These are phyloP conservation scores for Cantharis rufa DNA, from an alignment of 2,888 invertebrate species.

Conservation along the genomic window DNA sequence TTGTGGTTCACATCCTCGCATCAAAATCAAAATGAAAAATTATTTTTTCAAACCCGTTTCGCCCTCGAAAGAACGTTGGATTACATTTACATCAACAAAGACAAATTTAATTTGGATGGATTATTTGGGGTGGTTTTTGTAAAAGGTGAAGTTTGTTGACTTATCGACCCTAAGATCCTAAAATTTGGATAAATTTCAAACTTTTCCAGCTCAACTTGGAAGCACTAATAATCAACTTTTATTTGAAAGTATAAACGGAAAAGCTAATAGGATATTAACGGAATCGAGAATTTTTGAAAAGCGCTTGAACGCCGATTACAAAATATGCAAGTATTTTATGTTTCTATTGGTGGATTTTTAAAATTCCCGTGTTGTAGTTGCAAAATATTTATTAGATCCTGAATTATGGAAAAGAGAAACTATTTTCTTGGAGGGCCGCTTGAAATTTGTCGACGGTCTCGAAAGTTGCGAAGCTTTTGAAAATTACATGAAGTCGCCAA, in stretches of 20 bases:
- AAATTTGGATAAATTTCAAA: neutral
- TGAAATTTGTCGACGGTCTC: neutral
- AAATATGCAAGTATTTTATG: neutral
- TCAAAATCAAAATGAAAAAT: neutral
- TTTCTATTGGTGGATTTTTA: neutral
- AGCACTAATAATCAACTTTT: neutral
- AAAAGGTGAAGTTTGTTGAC: constrained; percentile 46
- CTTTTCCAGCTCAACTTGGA: constrained; percentile 1
- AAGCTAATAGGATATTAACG: neutral
- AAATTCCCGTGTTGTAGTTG: neutral
- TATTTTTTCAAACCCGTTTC: neutral
- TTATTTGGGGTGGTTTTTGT: constrained; percentile 50
- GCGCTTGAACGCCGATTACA: neutral
- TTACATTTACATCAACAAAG: constrained; percentile 46
- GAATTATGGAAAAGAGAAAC: neutral
- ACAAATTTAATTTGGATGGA: constrained; percentile 51
- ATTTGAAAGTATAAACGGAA: neutral
- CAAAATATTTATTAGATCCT: neutral
- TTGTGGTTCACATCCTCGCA: neutral
- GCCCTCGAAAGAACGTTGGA: constrained; percentile 41
- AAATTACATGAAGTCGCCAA: neutral
- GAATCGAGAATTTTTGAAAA: neutral
- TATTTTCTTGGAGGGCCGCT: neutral
- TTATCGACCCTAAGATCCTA: neutral
- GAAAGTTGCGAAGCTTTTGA: neutral